These are phyloP conservation scores for Micronisus gabar DNA, from an alignment of 2,113 vertebrate species.

Conservation along the genomic window DNA sequence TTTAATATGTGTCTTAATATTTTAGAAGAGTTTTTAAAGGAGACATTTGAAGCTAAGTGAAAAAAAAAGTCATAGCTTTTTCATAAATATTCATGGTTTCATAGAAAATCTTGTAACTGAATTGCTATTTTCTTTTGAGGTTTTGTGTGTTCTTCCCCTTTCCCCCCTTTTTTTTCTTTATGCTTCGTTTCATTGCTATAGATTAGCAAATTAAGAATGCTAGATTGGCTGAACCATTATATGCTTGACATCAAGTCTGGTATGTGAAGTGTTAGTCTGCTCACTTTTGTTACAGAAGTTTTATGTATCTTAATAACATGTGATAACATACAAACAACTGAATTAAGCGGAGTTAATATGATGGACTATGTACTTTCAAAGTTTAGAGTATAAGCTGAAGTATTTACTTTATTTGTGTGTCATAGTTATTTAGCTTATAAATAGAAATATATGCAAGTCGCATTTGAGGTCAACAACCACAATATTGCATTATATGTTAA, in stretches of 20 bases:
- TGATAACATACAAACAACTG: slow-evolving; percentile 34
- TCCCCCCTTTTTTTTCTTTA: neutral
- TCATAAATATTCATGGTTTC: slow-evolving; percentile 73
- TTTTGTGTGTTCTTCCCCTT: slow-evolving; percentile 45
- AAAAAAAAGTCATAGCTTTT: slow-evolving; percentile 26
- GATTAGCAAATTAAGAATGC: slow-evolving; percentile 58
- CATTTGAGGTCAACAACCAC: neutral
- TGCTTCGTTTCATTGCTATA: slow-evolving; percentile 49
- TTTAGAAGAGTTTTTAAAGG: slow-evolving; percentile 66
- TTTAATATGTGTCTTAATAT: slow-evolving; percentile 69
- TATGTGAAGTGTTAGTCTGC: slow-evolving; percentile 52
- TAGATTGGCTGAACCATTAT: slow-evolving; percentile 40
- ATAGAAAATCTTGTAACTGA: slow-evolving; percentile 62
- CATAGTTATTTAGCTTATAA: neutral
- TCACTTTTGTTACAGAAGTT: slow-evolving; percentile 41
- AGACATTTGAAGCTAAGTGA: slow-evolving; percentile 63
- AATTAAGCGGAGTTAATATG: slow-evolving; percentile 39
- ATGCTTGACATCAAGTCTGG: slow-evolving; percentile 55
- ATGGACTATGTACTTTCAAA: neutral
- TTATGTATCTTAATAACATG: slow-evolving; percentile 51
- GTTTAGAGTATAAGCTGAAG: neutral
- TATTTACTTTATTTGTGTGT: slow-evolving; percentile 13
- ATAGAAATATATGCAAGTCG: neutral
- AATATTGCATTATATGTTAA: neutral
- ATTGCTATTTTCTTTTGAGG: slow-evolving; percentile 39